Conservation (phyloP, 2,888 invertebrate species). For the Tridacna crocea region DNA sequence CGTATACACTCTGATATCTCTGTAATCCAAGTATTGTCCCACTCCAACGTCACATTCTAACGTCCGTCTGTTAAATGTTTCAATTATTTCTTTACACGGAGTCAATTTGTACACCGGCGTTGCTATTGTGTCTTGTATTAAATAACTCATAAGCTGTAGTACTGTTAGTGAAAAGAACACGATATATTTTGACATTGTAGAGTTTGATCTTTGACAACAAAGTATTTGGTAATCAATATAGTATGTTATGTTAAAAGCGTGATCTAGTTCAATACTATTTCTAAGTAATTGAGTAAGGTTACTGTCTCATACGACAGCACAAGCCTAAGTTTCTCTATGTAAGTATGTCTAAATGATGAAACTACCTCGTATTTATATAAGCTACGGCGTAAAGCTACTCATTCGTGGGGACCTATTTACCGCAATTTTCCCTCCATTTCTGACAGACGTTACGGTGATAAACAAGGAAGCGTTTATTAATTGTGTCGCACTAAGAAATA, state of each 20-base stretch:
- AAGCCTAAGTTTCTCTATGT: too few species aligned
- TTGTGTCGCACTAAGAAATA: neutral
- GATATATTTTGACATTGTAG: too few species aligned
- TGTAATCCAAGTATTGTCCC: constrained; percentile 44
- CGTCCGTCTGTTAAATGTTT: neutral
- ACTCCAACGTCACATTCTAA: constrained; percentile 37
- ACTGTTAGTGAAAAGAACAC: too few species aligned
- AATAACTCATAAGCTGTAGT: too few species aligned
- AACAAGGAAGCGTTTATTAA: constrained; percentile 20
- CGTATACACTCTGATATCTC: constrained; percentile 41
- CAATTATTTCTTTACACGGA: neutral
- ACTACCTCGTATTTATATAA: neutral
- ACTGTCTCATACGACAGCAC: too few species aligned
- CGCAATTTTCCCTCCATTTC: constrained; percentile 2
- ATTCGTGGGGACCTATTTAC: constrained; percentile 13
- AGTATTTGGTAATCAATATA: too few species aligned
- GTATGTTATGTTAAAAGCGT: too few species aligned
- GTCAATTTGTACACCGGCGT: neutral
- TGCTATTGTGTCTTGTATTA: neutral
- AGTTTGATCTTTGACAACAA: too few species aligned
- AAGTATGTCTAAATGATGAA: too few species aligned
- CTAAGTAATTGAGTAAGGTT: too few species aligned
- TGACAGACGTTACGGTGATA: constrained; percentile 11
- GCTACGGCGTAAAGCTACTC: neutral
- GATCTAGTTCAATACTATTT: too few species aligned